Evolutionary conservation across 2,797 vertebrate genomes (phyloP).

Genomic region (Champsocephalus gunnari): DNA sequence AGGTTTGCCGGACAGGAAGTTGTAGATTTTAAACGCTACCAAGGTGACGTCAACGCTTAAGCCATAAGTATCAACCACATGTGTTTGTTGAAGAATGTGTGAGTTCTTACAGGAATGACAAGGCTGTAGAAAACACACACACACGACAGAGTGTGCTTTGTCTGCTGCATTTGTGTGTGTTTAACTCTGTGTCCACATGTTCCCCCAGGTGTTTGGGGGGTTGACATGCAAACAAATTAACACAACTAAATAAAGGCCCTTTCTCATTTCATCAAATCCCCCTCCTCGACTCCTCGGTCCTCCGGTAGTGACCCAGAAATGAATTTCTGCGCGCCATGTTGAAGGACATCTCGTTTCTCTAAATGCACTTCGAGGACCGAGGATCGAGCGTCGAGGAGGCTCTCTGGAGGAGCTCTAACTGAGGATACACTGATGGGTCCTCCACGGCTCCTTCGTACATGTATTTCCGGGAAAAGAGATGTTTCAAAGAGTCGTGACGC

Average conservation of each 20-base stretch:
- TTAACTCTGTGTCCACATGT: background rate
- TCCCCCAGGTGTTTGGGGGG: background rate
- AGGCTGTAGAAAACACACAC: constrained; percentile 24
- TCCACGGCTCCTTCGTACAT: no score
- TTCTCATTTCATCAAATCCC: no score
- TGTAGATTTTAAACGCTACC: constrained; percentile 24
- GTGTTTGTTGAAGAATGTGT: constrained; percentile 65
- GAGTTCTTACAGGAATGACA: constrained; percentile 47
- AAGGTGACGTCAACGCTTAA: constrained; percentile 53
- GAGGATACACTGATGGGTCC: no score
- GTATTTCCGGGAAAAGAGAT: no score
- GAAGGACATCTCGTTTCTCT: no score
- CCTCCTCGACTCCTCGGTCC: no score
- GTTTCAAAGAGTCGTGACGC: no score
- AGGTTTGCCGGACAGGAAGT: constrained; percentile 57
- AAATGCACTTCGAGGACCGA: no score
- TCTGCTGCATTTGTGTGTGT: background rate
- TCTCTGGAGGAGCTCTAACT: no score
- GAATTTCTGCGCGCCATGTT: no score
- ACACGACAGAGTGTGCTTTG: constrained; percentile 6
- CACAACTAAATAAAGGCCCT: background rate
- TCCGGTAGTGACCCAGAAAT: no score
- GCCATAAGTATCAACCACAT: constrained; percentile 73
- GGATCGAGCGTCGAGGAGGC: no score
- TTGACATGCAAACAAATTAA: constrained; percentile 3